Base-by-base conservation (phyloP, 2,888 invertebrate genomes). In the Hedya salicella region DNA sequence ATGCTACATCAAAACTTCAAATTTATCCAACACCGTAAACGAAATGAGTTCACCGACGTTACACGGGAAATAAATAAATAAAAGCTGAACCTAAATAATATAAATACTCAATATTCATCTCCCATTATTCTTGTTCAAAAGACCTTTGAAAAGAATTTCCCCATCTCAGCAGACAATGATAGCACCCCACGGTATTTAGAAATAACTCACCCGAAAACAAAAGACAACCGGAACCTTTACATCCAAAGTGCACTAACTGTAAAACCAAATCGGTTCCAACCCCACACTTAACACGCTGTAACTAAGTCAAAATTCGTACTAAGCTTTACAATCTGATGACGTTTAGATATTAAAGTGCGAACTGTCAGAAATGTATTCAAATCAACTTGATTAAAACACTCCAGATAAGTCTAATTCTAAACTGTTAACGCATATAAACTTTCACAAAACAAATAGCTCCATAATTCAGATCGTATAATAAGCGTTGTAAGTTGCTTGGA, bases 401-500 rank as follows among this genome's bases (percentile, higher is more conserved):
- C 57, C 16, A 32, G 57, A 57, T 57, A 57, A 57, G 44, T 44
- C 17, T 5, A 11, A 30, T 30, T 8, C 44, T 57, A 46, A 57
- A 57, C 32, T 42, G 57, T 57, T 46, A 57, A 57, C 30, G 57
- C 32, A 57, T 57, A 60, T 65, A 21, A 53, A 21, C 59, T 61
- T 30, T 65, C 44, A 39, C 60, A 60, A 46, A 17, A 46, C 52
- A 39, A 54, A 61, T 54, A 17, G 39, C 30, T 54, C 40, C 19
- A 60, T 46, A 60, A 48, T 54, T 54, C 54, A 49, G 48, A 48
- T 72, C 77, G 76, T 76, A 79, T 83, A 82, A 86, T 85, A 77
- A 84, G 86, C 84, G 82, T 82, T 78, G 74, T 80, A 83, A 85
- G 82, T 85, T 85, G 75, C n/a, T n/a, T n/a, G 75, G 74, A 69